These are phyloP conservation scores for Cheirogaleus medius DNA, from an alignment of 2,113 vertebrate genomes.

Conservation along the genomic window DNA sequence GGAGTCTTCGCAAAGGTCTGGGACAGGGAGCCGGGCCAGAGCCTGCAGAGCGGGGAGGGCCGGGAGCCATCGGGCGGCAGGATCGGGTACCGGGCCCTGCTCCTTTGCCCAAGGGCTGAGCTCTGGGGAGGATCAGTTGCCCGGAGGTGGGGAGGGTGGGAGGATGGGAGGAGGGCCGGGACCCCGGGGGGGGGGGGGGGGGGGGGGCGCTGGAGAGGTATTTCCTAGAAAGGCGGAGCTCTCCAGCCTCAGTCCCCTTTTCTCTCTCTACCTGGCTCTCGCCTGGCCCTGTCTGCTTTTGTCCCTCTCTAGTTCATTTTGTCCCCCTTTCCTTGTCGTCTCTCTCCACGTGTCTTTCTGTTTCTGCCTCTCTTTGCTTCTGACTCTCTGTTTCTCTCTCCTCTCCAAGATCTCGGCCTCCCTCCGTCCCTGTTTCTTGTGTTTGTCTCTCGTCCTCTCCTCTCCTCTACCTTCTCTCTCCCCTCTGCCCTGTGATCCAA, in stretches of 20 bases:
- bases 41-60: background rate
- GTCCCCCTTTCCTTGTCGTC: background rate
- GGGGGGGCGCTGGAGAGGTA: background rate
- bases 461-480: background rate
- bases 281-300: background rate
- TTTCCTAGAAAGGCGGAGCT: background rate
- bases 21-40: background rate
- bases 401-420: no score
- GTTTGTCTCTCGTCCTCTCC: background rate
- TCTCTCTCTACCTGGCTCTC: background rate
- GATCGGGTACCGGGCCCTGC: constrained; percentile 1
- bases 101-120: background rate
- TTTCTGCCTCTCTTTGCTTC: background rate
- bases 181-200: background rate
- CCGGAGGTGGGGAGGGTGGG: background rate
- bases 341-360: background rate
- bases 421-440: background rate
- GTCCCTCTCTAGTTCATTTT: background rate
- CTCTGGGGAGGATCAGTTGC: constrained; percentile 46
- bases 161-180: background rate
- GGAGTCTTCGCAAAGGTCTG: background rate
- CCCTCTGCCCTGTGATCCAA: no score
- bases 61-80: background rate
- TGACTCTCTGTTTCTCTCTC: background rate
- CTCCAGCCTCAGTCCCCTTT: background rate